These are phyloP conservation scores for Leucopsar rothschildi DNA, from an alignment of 2,113 vertebrate species.

Conservation along the genomic window DNA sequence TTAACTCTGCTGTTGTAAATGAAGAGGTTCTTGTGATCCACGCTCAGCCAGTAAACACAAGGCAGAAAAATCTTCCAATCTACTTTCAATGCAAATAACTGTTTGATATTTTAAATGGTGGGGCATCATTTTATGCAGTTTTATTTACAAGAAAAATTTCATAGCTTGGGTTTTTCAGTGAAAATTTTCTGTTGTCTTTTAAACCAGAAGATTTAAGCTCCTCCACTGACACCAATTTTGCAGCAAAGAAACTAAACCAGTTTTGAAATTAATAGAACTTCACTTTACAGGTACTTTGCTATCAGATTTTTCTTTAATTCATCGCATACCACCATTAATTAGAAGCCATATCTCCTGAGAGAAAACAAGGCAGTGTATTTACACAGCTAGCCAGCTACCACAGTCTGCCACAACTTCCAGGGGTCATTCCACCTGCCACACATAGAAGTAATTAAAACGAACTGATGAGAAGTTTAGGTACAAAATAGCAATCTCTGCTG, in stretches of 20 bases:
- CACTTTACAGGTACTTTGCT: background rate
- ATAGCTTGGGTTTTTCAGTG: background rate
- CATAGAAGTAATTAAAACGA: background rate
- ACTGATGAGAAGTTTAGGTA: background rate
- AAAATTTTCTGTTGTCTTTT: background rate
- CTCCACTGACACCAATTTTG: background rate
- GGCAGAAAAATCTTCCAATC: background rate
- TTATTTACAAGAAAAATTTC: background rate
- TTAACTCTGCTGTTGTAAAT: background rate
- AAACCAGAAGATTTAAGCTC: background rate
- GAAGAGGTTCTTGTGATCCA: background rate
- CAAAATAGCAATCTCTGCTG: background rate
- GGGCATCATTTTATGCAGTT: background rate
- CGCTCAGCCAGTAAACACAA: background rate
- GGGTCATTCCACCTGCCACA: background rate
- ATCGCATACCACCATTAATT: background rate
- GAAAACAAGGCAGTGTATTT: background rate
- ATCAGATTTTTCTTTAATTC: background rate
- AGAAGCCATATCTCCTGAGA: background rate
- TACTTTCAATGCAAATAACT: background rate
- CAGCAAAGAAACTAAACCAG: background rate
- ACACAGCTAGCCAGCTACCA: background rate
- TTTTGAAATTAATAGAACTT: background rate
- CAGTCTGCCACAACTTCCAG: background rate
- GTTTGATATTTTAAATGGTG: background rate